These are phyloP conservation scores for Ylistrum balloti DNA, from an alignment of 1,140 invertebrate genomes.

Conservation along the genomic window DNA sequence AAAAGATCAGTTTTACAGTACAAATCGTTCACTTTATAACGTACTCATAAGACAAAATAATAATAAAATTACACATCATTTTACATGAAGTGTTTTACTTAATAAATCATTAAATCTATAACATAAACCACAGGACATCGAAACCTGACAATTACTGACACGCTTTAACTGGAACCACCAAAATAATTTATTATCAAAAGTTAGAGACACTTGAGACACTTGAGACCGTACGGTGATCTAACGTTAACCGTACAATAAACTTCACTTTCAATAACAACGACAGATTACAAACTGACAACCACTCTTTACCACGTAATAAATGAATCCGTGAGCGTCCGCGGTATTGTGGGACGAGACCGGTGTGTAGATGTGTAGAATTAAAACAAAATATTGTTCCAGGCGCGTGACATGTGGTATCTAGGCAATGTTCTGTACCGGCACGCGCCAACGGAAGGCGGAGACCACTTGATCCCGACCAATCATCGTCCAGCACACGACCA, in stretches of 20 bases:
- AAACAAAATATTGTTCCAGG: slow-evolving; percentile 35
- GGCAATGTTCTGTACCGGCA: slow-evolving; percentile 24
- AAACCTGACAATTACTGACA: too few species aligned
- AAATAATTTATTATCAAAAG: background rate
- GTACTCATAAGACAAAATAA: too few species aligned
- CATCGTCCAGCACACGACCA: slow-evolving; percentile 10
- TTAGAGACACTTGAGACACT: background rate
- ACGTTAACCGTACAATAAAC: background rate
- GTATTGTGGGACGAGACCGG: background rate
- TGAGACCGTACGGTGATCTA: background rate
- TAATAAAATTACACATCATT: too few species aligned
- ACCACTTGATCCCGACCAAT: slow-evolving; percentile 22
- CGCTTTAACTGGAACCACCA: too few species aligned
- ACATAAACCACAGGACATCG: too few species aligned
- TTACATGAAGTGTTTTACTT: too few species aligned
- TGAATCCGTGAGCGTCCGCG: background rate
- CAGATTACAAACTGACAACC: background rate
- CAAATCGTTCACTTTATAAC: too few species aligned
- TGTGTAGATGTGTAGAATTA: slow-evolving; percentile 34
- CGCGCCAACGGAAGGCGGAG: slow-evolving; percentile 17
- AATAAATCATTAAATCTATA: too few species aligned
- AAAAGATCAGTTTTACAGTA: too few species aligned
- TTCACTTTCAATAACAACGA: background rate
- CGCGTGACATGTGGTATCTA: slow-evolving; percentile 19
- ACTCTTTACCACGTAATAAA: background rate